These are phyloP conservation scores for Dryobota labecula DNA, from an alignment of 2,888 invertebrate genomes.

Conservation along the genomic window DNA sequence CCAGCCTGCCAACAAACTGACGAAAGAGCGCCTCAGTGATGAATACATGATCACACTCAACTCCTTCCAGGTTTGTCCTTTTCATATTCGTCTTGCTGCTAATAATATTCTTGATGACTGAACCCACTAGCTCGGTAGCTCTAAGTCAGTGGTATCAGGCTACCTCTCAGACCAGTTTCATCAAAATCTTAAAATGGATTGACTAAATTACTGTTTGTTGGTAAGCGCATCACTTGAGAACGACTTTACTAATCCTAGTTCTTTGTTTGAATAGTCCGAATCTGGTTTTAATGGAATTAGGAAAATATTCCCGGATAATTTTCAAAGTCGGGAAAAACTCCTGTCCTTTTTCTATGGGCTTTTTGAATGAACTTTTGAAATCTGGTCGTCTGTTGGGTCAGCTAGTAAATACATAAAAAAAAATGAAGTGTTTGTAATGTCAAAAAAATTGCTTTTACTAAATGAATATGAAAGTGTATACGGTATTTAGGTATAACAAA, in stretches of 20 bases:
- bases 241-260: background rate
- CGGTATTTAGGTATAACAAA: too few relatives aligned
- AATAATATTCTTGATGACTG: background rate
- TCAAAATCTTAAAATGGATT: background rate
- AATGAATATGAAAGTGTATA: too few relatives aligned
- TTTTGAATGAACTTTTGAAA: background rate
- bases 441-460: too few relatives aligned
- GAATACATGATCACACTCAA: constrained; percentile 97
- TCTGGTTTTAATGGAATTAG: background rate
- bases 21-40: constrained; percentile 96
- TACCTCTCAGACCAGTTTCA: background rate
- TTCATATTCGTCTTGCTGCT: background rate
- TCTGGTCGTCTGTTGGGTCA: background rate
- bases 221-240: background rate
- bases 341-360: background rate
- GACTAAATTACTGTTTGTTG: background rate
- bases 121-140: background rate
- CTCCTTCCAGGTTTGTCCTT: constrained; percentile 92
- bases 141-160: background rate
- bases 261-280: background rate
- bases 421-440: too few relatives aligned
- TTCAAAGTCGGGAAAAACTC: background rate
- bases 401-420: background rate
- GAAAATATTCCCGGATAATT: background rate
- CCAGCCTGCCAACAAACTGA: constrained; percentile 95